These are phyloP conservation scores for Buathra laborator DNA, from an alignment of 2,888 invertebrate genomes.

Conservation along the genomic window DNA sequence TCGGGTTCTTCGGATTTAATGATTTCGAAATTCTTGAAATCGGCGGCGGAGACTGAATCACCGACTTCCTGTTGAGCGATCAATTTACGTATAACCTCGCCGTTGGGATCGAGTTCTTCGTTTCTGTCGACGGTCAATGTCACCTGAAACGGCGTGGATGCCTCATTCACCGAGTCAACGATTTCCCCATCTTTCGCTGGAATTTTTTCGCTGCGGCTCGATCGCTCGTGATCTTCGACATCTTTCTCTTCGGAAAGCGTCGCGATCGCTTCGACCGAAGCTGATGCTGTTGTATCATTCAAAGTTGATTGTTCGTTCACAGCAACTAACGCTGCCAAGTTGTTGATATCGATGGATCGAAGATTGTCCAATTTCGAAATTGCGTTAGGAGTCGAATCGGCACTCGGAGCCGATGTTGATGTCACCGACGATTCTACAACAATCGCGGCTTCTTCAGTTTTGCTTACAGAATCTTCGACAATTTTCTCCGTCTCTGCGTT, in stretches of 20 bases:
- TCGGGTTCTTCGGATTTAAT: slow-evolving; percentile 58
- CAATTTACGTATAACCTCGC: slow-evolving; percentile 71
- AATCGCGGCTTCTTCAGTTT: neutral
- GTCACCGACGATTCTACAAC: neutral
- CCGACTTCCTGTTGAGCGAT: slow-evolving; percentile 70
- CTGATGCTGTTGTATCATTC: neutral
- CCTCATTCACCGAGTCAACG: slow-evolving; percentile 64
- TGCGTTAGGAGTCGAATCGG: neutral
- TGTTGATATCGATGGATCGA: neutral
- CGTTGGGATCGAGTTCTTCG: slow-evolving; percentile 67
- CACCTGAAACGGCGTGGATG: slow-evolving; percentile 75
- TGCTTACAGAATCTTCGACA: neutral
- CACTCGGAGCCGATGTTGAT: neutral
- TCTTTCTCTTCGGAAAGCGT: neutral
- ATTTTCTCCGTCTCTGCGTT: neutral
- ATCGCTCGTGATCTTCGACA: neutral
- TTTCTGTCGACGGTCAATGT: slow-evolving; percentile 73
- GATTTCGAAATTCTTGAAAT: slow-evolving; percentile 66
- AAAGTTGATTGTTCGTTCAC: neutral
- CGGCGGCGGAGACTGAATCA: slow-evolving; percentile 49
- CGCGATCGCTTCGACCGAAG: neutral
- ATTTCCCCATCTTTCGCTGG: slow-evolving; percentile 43
- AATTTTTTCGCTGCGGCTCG: slow-evolving; percentile 11
- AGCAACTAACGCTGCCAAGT: neutral
- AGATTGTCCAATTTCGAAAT: neutral